Conservation (phyloP, 2,797 vertebrate genomes). For the Xenentodon cancila region DNA sequence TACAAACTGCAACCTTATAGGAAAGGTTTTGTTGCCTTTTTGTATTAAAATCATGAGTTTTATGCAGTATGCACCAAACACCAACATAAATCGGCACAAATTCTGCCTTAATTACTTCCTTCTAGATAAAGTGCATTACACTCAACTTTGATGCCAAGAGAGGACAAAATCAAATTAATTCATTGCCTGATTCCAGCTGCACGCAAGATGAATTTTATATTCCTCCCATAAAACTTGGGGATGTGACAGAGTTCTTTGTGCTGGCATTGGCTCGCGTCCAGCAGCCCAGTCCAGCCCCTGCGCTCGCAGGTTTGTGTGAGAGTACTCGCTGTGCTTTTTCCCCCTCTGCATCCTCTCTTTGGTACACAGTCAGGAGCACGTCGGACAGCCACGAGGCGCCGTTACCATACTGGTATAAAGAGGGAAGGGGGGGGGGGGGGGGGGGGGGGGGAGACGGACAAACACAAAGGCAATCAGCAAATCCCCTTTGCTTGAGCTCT, state of each 20-base stretch:
- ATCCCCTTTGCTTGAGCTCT: slow-evolving; percentile 67
- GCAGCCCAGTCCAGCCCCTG: slow-evolving; percentile 47
- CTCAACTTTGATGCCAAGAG: slow-evolving; percentile 55
- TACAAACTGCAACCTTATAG: not conserved
- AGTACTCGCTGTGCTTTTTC: slow-evolving; percentile 53
- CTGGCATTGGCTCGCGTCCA: slow-evolving; percentile 62
- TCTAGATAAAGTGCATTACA: slow-evolving; percentile 51
- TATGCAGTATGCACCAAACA: slow-evolving; percentile 11
- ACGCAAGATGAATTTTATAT: slow-evolving; percentile 66
- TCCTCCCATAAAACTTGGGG: slow-evolving; percentile 64
- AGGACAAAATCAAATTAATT: slow-evolving; percentile 60
- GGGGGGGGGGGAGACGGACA: slow-evolving; percentile 15
- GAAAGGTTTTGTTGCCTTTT: slow-evolving; percentile 11
- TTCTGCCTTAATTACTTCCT: slow-evolving; percentile 52
- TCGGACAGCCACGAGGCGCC: slow-evolving; percentile 44
- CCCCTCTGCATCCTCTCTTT: slow-evolving; percentile 31
- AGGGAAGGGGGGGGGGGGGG: too few relatives aligned
- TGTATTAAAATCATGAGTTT: slow-evolving; percentile 33
- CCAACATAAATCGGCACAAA: slow-evolving; percentile 38
- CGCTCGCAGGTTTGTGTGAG: slow-evolving; percentile 65
- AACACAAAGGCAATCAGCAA: slow-evolving; percentile 80
- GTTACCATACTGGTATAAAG: slow-evolving; percentile 29
- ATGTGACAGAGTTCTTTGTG: slow-evolving; percentile 74
- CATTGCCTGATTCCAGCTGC: slow-evolving; percentile 59
- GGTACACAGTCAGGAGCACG: slow-evolving; percentile 41